A percentile compares a stretch with the other conserved stretches of the same genome.
phyloP scores from a whole-genome alignment of 2,888 invertebrate species.

The Malthinus flaveolus region DNA sequence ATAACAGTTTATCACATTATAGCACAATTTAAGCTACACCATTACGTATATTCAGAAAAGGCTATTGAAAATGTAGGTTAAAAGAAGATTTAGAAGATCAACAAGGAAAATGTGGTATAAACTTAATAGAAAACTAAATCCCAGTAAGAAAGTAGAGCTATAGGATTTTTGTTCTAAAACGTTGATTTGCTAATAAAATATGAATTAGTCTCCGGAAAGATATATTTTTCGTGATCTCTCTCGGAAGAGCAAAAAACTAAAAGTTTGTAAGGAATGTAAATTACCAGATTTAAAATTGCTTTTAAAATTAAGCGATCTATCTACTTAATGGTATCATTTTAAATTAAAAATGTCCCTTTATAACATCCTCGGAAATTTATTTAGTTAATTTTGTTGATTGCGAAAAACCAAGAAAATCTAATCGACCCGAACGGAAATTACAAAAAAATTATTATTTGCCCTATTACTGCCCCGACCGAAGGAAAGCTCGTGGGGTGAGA shows the following conservation, averaged over 20 bases:
- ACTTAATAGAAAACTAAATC: slow-evolving; percentile 26
- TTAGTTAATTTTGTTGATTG: slow-evolving; percentile 6
- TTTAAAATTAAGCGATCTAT: neutral
- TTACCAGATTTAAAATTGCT: too few species aligned
- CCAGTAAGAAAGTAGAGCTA: slow-evolving; percentile 4
- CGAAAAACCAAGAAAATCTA: slow-evolving; percentile 4
- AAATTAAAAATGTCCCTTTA: too few species aligned
- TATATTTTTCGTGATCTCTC: too few species aligned
- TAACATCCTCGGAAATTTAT: neutral
- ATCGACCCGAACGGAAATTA: slow-evolving; percentile 2
- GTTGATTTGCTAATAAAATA: neutral
- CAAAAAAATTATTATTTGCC: neutral
- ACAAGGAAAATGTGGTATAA: slow-evolving; percentile 25
- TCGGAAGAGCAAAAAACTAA: too few species aligned
- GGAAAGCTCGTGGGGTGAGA: slow-evolving; percentile 1
- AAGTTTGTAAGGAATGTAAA: too few species aligned
- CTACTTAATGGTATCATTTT: neutral
- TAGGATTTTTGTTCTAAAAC: slow-evolving; percentile 1
- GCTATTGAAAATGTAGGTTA: slow-evolving; percentile 23
- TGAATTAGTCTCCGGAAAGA: neutral
- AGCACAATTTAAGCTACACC: slow-evolving; percentile 13
- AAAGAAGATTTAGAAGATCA: slow-evolving; percentile 24
- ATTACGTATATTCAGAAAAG: slow-evolving; percentile 9
- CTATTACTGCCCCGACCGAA: slow-evolving; percentile 4
- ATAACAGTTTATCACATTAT: slow-evolving; percentile 8